A percentile compares a stretch with the other conserved stretches of the same genome.
These are phyloP conservation scores for Metalampra italica DNA, from an alignment of 2,888 invertebrate genomes.

Conservation along the genomic window DNA sequence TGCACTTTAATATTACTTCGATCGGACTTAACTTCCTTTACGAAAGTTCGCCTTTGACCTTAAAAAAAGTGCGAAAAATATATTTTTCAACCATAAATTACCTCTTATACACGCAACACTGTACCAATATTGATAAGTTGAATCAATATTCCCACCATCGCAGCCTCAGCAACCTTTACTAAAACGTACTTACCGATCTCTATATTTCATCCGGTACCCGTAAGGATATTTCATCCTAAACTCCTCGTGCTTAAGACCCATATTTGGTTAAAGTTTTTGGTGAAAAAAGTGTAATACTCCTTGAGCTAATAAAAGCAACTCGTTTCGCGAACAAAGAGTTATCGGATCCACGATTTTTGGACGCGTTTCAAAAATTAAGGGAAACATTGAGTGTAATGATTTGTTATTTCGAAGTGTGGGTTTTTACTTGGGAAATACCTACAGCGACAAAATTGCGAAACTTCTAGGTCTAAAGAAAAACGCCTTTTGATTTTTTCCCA, in stretches of 20 bases:
- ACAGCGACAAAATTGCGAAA: no score
- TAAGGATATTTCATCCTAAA: slow-evolving; percentile 14
- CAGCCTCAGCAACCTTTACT: slow-evolving; percentile 47
- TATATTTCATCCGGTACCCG: slow-evolving; percentile 32
- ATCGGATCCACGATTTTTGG: slow-evolving; percentile 62
- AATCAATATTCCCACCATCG: slow-evolving; percentile 60
- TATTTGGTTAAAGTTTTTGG: slow-evolving; percentile 6
- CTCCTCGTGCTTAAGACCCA: not conserved
- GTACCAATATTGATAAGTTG: slow-evolving; percentile 54
- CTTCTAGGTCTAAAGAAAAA: no score
- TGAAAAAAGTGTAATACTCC: slow-evolving; percentile 42
- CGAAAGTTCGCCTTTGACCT: not conserved
- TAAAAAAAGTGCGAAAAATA: not conserved
- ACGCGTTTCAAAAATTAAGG: slow-evolving; percentile 50
- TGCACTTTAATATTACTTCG: no score
- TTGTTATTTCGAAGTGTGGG: slow-evolving; percentile 28
- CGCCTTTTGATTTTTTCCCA: no score
- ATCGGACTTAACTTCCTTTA: not conserved
- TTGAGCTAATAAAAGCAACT: slow-evolving; percentile 45
- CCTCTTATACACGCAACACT: slow-evolving; percentile 29
- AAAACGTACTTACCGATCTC: slow-evolving; percentile 50
- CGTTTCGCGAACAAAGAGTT: slow-evolving; percentile 43
- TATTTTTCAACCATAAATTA: not conserved
- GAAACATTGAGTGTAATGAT: slow-evolving; percentile 44
- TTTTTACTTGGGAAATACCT: no score